A percentile compares a stretch with the other conserved stretches of the same genome.
These are phyloP conservation scores for Xestoiulus laeticollis DNA, from an alignment of 2,888 invertebrate genomes.

Conservation along the genomic window DNA sequence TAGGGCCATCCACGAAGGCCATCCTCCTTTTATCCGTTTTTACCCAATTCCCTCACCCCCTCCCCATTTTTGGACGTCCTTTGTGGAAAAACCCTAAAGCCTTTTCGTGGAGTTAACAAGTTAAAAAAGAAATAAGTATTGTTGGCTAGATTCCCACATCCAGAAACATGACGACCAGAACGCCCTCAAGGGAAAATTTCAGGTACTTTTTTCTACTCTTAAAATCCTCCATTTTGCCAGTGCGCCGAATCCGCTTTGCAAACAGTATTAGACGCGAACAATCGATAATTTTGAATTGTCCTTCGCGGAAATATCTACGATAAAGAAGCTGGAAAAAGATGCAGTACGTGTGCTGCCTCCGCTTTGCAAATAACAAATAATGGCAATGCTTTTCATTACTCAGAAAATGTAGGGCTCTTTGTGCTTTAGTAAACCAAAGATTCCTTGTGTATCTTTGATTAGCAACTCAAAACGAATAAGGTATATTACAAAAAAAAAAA, in stretches of 20 bases:
- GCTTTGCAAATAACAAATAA: not conserved
- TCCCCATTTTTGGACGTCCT: too few relatives aligned
- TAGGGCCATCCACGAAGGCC: too few relatives aligned
- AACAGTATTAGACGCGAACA: not conserved
- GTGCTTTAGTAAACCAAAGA: not conserved
- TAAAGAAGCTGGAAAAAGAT: not conserved
- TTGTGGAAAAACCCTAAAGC: too few relatives aligned
- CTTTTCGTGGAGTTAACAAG: not conserved
- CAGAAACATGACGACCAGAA: not conserved
- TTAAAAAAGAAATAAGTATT: not conserved
- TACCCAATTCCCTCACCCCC: too few relatives aligned
- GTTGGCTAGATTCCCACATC: not conserved
- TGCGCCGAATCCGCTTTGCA: constrained; percentile 16
- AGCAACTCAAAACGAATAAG: too few relatives aligned
- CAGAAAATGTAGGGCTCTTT: not conserved
- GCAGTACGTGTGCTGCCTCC: not conserved
- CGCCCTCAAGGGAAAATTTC: constrained; percentile 4
- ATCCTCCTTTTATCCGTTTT: too few relatives aligned
- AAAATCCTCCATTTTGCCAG: not conserved
- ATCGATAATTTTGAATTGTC: constrained; percentile 34
- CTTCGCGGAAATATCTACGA: not conserved
- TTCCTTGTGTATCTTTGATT: too few relatives aligned
- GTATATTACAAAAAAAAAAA: too few relatives aligned
- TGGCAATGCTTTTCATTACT: not conserved
- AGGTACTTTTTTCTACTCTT: not conserved